A percentile compares a stretch with the other conserved stretches of the same genome.
phyloP scores from a whole-genome alignment of 2,113 vertebrate species.

The Thunnus maccoyii region DNA sequence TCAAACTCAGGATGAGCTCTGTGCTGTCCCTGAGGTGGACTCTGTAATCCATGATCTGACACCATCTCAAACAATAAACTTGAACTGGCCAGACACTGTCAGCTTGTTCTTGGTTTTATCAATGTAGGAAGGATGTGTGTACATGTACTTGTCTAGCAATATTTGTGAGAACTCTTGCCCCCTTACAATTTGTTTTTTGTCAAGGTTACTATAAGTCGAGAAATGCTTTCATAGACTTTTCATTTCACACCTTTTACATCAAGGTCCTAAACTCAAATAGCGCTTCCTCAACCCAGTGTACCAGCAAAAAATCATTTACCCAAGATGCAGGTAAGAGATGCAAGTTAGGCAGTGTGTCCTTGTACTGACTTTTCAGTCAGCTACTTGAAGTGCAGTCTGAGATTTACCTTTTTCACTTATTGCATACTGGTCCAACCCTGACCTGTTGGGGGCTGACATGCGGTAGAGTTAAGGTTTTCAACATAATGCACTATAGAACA shows the following conservation, averaged over 20 bases:
- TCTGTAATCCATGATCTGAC: slow-evolving; percentile 60
- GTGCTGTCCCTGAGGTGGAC: slow-evolving; percentile 44
- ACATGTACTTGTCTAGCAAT: background rate
- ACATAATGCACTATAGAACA: too few relatives aligned
- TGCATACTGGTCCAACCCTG: too few relatives aligned
- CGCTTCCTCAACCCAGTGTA: background rate
- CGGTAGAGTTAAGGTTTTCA: too few relatives aligned
- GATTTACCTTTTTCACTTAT: too few relatives aligned
- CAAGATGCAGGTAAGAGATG: background rate
- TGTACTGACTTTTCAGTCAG: background rate
- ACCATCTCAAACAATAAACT: slow-evolving; percentile 43
- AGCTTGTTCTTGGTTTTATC: slow-evolving; percentile 25
- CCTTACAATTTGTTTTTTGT: background rate
- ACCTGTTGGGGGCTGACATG: too few relatives aligned
- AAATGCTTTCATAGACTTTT: background rate
- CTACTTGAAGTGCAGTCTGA: background rate
- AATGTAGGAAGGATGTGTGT: background rate
- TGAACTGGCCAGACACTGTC: slow-evolving; percentile 1
- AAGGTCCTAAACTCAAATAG: background rate
- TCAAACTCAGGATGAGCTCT: slow-evolving; percentile 52
- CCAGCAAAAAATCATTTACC: background rate
- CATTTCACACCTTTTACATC: background rate
- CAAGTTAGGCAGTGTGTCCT: background rate
- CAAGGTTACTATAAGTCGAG: too few relatives aligned
- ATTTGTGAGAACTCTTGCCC: background rate